phyloP scores from a whole-genome alignment of 1,140 invertebrate species.

The Orius insidiosus region DNA sequence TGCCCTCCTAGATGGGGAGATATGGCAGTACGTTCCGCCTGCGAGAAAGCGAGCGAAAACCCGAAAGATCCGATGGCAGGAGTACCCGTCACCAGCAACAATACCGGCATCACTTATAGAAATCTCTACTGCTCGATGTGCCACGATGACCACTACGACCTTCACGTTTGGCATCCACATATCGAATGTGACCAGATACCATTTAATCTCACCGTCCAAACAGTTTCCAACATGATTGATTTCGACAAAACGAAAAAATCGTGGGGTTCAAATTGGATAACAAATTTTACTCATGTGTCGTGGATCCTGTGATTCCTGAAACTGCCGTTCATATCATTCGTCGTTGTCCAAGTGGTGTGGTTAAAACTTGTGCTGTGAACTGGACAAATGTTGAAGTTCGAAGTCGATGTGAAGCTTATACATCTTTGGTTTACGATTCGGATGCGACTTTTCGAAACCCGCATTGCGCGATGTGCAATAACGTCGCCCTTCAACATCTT shows the following conservation, averaged over 20 bases:
- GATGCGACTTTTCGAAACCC: slow-evolving; percentile 31
- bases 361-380: slow-evolving; percentile 23
- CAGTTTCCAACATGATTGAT: slow-evolving; percentile 10
- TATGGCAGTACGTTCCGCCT: slow-evolving; percentile 18
- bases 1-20: slow-evolving; percentile 28
- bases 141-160: slow-evolving; percentile 25
- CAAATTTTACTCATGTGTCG: slow-evolving; percentile 16
- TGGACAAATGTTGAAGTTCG: slow-evolving; percentile 25
- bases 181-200: slow-evolving; percentile 26
- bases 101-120: slow-evolving; percentile 31
- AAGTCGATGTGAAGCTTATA: slow-evolving; percentile 26
- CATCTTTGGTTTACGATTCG: slow-evolving; percentile 26
- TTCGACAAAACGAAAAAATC: slow-evolving; percentile 7
- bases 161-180: slow-evolving; percentile 28
- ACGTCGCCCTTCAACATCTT: slow-evolving; percentile 25
- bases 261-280: slow-evolving; percentile 17
- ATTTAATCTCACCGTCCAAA: slow-evolving; percentile 13
- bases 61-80: slow-evolving; percentile 26
- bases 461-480: slow-evolving; percentile 39
- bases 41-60: slow-evolving; percentile 20
- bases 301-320: slow-evolving; percentile 22
- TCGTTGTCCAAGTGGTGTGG: slow-evolving; percentile 20
- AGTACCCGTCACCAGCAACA: slow-evolving; percentile 29
- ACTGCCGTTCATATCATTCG: slow-evolving; percentile 15
- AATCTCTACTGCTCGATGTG: slow-evolving; percentile 39